Conservation (phyloP, 2,888 invertebrate species). For the Lasius platythorax region DNA sequence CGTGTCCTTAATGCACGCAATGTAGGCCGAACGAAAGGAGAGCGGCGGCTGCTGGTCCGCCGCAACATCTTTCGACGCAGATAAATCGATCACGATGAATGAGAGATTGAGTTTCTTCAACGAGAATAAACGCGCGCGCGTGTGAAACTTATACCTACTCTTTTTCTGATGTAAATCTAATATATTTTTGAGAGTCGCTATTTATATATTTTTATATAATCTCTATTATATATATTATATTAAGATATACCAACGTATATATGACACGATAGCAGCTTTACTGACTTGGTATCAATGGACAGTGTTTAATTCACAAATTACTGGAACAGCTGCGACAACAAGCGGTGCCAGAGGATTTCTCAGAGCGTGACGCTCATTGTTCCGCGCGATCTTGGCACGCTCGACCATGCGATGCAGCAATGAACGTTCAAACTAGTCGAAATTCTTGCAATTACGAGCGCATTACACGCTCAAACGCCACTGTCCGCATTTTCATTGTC, state of each 20-base stretch:
- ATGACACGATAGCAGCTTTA: neutral
- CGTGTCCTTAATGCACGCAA: conserved; percentile 64
- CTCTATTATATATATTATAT: neutral
- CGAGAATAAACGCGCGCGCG: neutral
- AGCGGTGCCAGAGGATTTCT: conserved; percentile 61
- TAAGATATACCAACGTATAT: neutral
- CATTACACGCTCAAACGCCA: neutral
- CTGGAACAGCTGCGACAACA: conserved; percentile 40
- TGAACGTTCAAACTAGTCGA: neutral
- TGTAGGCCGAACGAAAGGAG: conserved; percentile 36
- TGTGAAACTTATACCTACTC: neutral
- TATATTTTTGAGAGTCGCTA: conserved; percentile 6
- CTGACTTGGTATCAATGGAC: conserved; percentile 62
- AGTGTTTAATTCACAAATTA: conserved; percentile 66
- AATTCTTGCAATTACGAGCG: conserved; percentile 27
- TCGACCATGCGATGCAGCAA: conserved; percentile 50
- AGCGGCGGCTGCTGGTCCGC: neutral
- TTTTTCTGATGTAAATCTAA: neutral
- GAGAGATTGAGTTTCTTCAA: neutral
- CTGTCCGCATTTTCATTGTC: neutral
- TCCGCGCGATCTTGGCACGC: conserved; percentile 73
- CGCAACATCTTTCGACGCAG: conserved; percentile 1
- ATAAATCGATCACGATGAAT: conserved; percentile 3
- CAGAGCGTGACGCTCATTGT: conserved; percentile 67
- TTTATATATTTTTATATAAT: neutral